A percentile compares a stretch with the other conserved stretches of the same genome.
phyloP scores from a whole-genome alignment of 2,888 invertebrate species.

The Nesidiocoris tenuis region DNA sequence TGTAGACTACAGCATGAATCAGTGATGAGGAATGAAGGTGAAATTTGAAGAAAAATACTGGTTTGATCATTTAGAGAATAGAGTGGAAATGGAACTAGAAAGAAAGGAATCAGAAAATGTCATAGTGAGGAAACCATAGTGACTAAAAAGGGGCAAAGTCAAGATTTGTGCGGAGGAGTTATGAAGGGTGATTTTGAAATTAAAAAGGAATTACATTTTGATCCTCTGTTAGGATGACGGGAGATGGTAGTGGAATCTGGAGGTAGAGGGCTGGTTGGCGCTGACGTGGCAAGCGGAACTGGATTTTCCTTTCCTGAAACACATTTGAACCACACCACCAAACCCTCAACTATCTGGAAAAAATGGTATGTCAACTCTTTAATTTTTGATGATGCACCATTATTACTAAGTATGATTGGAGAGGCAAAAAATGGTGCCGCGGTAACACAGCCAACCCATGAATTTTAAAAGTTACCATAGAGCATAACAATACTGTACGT shows the following conservation, averaged over 20 bases:
- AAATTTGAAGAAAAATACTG: slow-evolving; percentile 5
- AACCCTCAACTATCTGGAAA: slow-evolving; percentile 33
- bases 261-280: slow-evolving; percentile 56
- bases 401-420: no score
- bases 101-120: slow-evolving; percentile 10
- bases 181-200: slow-evolving; percentile 30
- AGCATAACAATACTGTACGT: no score
- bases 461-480: no score
- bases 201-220: slow-evolving; percentile 67
- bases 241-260: slow-evolving; percentile 57
- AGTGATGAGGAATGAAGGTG: slow-evolving; percentile 4
- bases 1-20: slow-evolving; percentile 3
- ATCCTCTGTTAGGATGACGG: slow-evolving; percentile 76
- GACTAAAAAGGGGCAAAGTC: slow-evolving; percentile 18
- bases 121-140: no score
- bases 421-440: no score
- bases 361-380: neutral
- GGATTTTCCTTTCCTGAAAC: slow-evolving; percentile 48
- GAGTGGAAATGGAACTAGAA: slow-evolving; percentile 20
- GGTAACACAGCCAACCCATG: no score
- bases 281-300: slow-evolving; percentile 54
- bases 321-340: slow-evolving; percentile 56
- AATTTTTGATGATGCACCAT: no score
- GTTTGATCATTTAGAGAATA: neutral
- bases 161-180: slow-evolving; percentile 17